Evolutionary conservation across 2,888 invertebrate species (phyloP).

Genomic region (Ichneumon xanthorius): DNA sequence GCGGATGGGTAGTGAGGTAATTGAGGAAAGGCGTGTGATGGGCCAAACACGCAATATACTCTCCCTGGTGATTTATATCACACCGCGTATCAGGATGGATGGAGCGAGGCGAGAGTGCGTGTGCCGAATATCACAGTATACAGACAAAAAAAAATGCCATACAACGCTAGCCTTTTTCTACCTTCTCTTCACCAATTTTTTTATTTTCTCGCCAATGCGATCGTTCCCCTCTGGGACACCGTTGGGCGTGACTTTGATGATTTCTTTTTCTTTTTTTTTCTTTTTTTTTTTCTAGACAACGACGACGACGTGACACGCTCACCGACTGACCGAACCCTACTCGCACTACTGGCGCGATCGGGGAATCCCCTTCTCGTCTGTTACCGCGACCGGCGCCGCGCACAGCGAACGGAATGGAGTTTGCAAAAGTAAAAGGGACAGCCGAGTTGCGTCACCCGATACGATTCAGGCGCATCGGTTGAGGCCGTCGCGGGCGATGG

Average conservation of each 20-base stretch:
- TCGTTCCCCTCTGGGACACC: background rate
- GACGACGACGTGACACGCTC: constrained; percentile 34
- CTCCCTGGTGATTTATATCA: constrained; percentile 39
- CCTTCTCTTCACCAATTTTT: background rate
- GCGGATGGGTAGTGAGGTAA: constrained; percentile 16
- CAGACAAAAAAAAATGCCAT: constrained; percentile 6
- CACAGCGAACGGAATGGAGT: background rate
- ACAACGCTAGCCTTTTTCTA: background rate
- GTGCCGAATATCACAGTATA: constrained; percentile 5
- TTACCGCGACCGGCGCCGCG: background rate
- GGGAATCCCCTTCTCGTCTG: background rate
- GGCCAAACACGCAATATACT: constrained; percentile 47
- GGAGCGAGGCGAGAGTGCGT: background rate
- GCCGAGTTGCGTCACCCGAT: constrained; percentile 34
- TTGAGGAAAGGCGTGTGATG: constrained; percentile 13
- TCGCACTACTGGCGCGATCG: constrained; percentile 13
- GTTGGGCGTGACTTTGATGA: constrained; percentile 36
- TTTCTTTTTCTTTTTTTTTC: background rate
- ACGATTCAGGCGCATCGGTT: constrained; percentile 37
- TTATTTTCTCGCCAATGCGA: background rate
- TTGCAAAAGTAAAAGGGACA: background rate
- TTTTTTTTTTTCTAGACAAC: background rate
- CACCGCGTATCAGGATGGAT: background rate
- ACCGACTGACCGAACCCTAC: constrained; percentile 39
- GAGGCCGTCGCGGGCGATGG: background rate